Evolutionary conservation across 1,140 invertebrate species (phyloP).

Genomic region (Ericerus pela): DNA sequence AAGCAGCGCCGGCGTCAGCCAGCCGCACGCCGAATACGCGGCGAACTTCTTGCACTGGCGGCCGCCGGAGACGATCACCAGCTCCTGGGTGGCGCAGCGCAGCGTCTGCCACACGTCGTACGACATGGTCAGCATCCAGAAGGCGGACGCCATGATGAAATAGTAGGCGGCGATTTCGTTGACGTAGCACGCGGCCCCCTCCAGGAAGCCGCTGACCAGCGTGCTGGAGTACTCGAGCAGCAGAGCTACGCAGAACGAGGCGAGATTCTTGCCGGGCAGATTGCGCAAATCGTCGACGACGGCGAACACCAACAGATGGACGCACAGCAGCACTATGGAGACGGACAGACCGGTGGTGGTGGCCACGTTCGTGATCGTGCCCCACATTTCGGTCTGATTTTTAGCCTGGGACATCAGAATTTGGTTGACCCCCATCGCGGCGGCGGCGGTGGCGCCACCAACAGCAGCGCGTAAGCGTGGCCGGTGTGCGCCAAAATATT

Average conservation of each 20-base stretch:
- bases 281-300: constrained; percentile 36
- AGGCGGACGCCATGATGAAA: constrained; percentile 39
- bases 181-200: constrained; percentile 27
- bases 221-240: constrained; percentile 35
- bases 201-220: constrained; percentile 28
- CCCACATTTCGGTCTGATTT: neutral
- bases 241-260: constrained; percentile 34
- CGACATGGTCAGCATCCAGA: constrained; percentile 44
- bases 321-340: constrained; percentile 34
- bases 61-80: constrained; percentile 31
- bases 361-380: constrained; percentile 31
- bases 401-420: too few relatives aligned
- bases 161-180: constrained; percentile 37
- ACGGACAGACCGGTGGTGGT: constrained; percentile 33
- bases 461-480: too few relatives aligned
- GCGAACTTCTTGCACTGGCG: constrained; percentile 33
- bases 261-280: constrained; percentile 38
- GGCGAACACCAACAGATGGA: constrained; percentile 35
- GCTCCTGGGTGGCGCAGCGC: constrained; percentile 34
- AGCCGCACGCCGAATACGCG: constrained; percentile 38
- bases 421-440: too few relatives aligned
- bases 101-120: constrained; percentile 43
- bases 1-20: constrained; percentile 36
- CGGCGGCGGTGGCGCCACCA: too few relatives aligned
- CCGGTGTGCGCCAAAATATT: too few relatives aligned